Base-by-base conservation (phyloP, 2,888 invertebrate genomes). In the Lasioglossum pauxillum region DNA sequence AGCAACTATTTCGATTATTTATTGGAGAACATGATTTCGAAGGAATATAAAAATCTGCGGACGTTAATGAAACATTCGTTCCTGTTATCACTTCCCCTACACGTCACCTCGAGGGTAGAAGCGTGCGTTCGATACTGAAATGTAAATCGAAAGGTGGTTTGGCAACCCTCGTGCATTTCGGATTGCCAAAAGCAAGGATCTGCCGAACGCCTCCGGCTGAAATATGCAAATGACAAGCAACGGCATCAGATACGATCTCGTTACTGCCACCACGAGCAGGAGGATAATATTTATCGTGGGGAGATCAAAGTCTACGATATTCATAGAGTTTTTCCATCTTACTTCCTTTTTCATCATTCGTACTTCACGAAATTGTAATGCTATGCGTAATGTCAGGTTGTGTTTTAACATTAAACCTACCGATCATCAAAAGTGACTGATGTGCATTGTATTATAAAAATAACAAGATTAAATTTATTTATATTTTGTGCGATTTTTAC, bases 221-320 rank as follows among this genome's bases (percentile, higher is more conserved):
- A 92, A 93, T 94, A 94, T 94, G 94, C 92, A 94, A 94, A 94
- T 94, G 94, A 93, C 93, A 93, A 92, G 91, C 91, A 91, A 90
- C 91, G 90, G 90, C 89, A 91, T 91, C 89, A 88, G 92, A 93
- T 93, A 93, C 89, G 91, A 93, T 93, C 93, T 92, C 91, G 93
- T 93, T 93, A 93, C 92, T 88, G 87, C 75, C 83, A 81, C 78
- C 83, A 87, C 89, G 78, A 80, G 69, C 57, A 27, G 60, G 35
- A 74, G 84, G 80, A 84, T 84, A 78, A 84, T 86, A 90, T 89
- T 90, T 90, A 90, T 89, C 83, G 75, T 72, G 35, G 80, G 60
- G 49, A 84, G 83, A 89, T 89, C 80, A 83, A 74, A 72, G 80
- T 67, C 72, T 79, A 69, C 27, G 78, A 81, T 85, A 82, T 60